These are phyloP conservation scores for Papilio elwesi DNA, from an alignment of 2,888 invertebrate species.

Conservation along the genomic window DNA sequence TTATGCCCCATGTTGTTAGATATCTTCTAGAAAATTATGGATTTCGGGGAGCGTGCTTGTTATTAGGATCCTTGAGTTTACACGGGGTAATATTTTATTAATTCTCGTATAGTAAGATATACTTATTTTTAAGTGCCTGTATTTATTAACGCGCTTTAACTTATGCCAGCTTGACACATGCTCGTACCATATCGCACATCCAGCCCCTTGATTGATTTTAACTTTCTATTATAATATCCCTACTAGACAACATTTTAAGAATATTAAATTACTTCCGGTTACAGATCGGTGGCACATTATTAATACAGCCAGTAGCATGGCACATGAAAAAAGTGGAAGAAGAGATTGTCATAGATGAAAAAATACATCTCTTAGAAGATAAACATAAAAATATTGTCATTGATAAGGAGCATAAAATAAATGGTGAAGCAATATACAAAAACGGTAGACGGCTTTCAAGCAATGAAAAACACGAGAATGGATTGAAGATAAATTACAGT, in stretches of 20 bases:
- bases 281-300: conserved; percentile 83
- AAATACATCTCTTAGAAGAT: conserved; percentile 62
- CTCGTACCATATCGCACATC: no score
- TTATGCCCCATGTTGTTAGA: conserved; percentile 89
- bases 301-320: conserved; percentile 85
- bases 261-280: conserved; percentile 34
- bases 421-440: conserved; percentile 47
- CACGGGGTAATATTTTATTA: conserved; percentile 83
- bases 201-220: no score
- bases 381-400: conserved; percentile 62
- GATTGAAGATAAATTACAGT: conserved; percentile 1
- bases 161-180: no score
- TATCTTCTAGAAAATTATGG: conserved; percentile 86
- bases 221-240: no score
- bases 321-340: conserved; percentile 78
- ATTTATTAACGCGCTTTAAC: no score
- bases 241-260: background rate
- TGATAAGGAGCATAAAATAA: conserved; percentile 59
- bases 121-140: no score
- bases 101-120: no score
- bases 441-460: conserved; percentile 48
- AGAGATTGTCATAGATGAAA: conserved; percentile 70
- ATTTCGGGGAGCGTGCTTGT: conserved; percentile 86
- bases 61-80: conserved; percentile 86
- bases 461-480: conserved; percentile 47